Evolutionary conservation across 2,888 invertebrate species (phyloP).

Genomic region (Caenorhabditis imperialis): DNA sequence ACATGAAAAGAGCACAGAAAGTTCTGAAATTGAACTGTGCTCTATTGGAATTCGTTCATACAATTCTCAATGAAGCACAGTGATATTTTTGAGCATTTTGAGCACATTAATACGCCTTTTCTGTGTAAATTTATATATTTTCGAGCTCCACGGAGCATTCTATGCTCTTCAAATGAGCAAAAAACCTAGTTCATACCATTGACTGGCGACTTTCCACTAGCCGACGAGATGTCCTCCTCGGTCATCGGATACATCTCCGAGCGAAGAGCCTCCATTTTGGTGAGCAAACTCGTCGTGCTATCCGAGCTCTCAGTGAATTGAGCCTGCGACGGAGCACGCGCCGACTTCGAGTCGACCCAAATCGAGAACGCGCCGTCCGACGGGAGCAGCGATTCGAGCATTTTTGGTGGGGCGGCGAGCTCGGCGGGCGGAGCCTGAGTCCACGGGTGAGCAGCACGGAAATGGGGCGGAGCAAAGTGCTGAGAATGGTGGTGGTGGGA

Average conservation of each 20-base stretch:
- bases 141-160: too few relatives aligned
- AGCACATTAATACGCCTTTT: too few relatives aligned
- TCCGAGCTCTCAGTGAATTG: neutral
- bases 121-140: too few relatives aligned
- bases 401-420: constrained; percentile 36
- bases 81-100: too few relatives aligned
- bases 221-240: constrained; percentile 22
- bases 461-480: constrained; percentile 8
- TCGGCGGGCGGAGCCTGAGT: neutral
- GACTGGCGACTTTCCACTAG: too few relatives aligned
- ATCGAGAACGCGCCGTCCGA: constrained; percentile 44
- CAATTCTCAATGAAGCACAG: too few relatives aligned
- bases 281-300: constrained; percentile 21
- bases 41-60: too few relatives aligned
- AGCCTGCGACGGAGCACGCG: neutral
- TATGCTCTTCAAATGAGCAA: too few relatives aligned
- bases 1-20: too few relatives aligned
- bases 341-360: constrained; percentile 49
- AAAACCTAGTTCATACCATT: too few relatives aligned
- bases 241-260: constrained; percentile 20
- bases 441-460: neutral
- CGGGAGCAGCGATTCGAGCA: constrained; percentile 40
- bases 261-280: constrained; percentile 40
- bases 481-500: constrained; percentile 3
- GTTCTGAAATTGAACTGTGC: too few relatives aligned